A percentile compares a stretch with the other conserved stretches of the same genome.
These are phyloP conservation scores for Paralichthys olivaceus DNA, from an alignment of 2,113 vertebrate genomes.

Conservation along the genomic window DNA sequence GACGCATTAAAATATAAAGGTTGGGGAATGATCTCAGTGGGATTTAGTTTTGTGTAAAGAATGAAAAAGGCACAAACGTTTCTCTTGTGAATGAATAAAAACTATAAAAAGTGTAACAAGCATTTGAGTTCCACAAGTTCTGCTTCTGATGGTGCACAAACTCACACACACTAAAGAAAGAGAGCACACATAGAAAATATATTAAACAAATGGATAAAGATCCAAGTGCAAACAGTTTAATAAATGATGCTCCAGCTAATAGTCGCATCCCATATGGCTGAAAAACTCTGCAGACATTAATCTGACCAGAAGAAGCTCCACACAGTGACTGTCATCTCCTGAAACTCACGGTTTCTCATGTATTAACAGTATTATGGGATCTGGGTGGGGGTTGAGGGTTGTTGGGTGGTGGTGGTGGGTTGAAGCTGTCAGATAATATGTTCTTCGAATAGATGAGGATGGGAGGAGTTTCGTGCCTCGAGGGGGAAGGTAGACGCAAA, in stretches of 20 bases:
- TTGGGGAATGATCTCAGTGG: neutral
- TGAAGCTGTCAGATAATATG: constrained; percentile 71
- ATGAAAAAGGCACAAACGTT: neutral
- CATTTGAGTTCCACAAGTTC: neutral
- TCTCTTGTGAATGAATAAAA: neutral
- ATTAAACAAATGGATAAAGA: neutral
- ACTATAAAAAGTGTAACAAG: neutral
- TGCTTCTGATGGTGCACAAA: no score
- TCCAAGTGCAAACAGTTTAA: neutral
- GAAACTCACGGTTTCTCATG: neutral
- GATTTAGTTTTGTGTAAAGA: neutral
- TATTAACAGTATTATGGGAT: constrained; percentile 30
- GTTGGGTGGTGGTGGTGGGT: neutral
- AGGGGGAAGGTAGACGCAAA: constrained; percentile 70
- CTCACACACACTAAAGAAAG: no score
- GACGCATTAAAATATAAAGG: neutral
- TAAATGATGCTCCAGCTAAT: neutral
- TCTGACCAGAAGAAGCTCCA: neutral
- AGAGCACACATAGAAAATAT: no score
- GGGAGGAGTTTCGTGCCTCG: constrained; percentile 81
- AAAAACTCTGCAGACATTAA: neutral
- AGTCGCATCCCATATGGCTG: neutral
- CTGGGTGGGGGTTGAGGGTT: constrained; percentile 28
- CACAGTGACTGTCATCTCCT: neutral
- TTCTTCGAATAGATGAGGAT: constrained; percentile 77